Base-by-base conservation (phyloP, 2,113 vertebrate species). In the Eurypyga helias region DNA sequence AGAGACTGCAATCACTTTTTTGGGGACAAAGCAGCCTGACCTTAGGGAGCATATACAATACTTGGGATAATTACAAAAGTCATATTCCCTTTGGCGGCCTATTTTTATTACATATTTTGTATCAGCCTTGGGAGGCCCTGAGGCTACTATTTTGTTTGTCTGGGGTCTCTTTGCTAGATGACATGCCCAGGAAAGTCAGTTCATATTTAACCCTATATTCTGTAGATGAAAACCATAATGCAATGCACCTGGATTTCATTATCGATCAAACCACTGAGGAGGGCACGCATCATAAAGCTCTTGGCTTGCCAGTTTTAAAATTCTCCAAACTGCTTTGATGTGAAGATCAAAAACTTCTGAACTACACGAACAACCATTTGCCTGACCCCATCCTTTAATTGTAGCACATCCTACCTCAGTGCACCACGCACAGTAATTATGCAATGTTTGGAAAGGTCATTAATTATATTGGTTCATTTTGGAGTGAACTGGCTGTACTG, bases 71-170 rank as follows among this genome's bases (percentile, higher is more conserved):
- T 96, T 93, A 93, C 91, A 91, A 69, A 95, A 77, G 83, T 82
- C 81, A 78, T 91, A 90, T 85, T 95, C 95, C 77, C 72, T 96
- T 89, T 97, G 92, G 91, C 6, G 13, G 89, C 90, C 77, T 91
- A 61, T 93, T 93, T 97, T 97, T 97, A 97, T 93, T 95, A 92
- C 92, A 73, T 92, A 92, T 85, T 97, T 94, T 0, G 3, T 89
- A 97, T 95, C 89, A 94, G 93, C 66, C 70, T 64, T 1, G 2
- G 89, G 87, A 94, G 84, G 75, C 95, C 95, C 94, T 75, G 60
- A 51, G 87, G 95, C 91, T 91, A 93, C 94, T 78, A 86, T 89
- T 95, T 88, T 86, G 87, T 81, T 97, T 87, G 93, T 97, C 95
- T 97, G 93, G 91, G 96, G 75, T 85, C 93, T 97, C 87, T 78